phyloP scores from a whole-genome alignment of 1,140 invertebrate genomes.

The Drosophila gunungcola region DNA sequence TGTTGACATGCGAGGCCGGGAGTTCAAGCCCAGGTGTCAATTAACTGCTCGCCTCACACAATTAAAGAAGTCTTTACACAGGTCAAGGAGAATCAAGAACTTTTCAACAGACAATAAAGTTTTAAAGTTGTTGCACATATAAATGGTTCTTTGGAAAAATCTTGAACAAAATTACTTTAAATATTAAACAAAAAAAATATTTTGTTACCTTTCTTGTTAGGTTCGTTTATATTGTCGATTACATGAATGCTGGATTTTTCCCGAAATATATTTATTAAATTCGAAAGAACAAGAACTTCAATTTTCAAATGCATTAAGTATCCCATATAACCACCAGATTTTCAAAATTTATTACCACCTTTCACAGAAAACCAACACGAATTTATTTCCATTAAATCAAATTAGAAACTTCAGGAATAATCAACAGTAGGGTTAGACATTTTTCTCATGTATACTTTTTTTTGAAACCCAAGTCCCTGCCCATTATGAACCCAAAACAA shows the following conservation, averaged over 20 bases:
- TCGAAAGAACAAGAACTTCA: too few relatives aligned
- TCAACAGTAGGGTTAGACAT: not conserved
- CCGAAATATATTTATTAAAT: too few relatives aligned
- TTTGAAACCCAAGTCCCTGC: slow-evolving; percentile 1
- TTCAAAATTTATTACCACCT: slow-evolving; percentile 17
- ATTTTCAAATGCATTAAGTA: too few relatives aligned
- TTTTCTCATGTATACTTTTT: slow-evolving; percentile 5
- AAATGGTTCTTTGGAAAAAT: too few relatives aligned
- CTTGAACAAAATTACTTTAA: too few relatives aligned
- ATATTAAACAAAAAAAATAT: too few relatives aligned
- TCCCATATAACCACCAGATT: not conserved
- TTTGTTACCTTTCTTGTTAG: too few relatives aligned
- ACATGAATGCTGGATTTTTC: too few relatives aligned
- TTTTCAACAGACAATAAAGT: not conserved
- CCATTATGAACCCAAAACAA: slow-evolving; percentile 12
- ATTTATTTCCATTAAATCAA: slow-evolving; percentile 30
- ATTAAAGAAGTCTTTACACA: slow-evolving; percentile 34
- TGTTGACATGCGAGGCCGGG: slow-evolving; percentile 56
- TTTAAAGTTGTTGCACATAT: too few relatives aligned
- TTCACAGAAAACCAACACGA: slow-evolving; percentile 18
- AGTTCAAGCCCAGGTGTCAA: slow-evolving; percentile 51
- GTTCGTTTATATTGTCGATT: too few relatives aligned
- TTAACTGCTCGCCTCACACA: slow-evolving; percentile 29
- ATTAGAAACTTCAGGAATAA: slow-evolving; percentile 3
- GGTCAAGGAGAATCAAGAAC: slow-evolving; percentile 18